Base-by-base conservation (phyloP, 2,113 vertebrate genomes). In the Uria lomvia region DNA sequence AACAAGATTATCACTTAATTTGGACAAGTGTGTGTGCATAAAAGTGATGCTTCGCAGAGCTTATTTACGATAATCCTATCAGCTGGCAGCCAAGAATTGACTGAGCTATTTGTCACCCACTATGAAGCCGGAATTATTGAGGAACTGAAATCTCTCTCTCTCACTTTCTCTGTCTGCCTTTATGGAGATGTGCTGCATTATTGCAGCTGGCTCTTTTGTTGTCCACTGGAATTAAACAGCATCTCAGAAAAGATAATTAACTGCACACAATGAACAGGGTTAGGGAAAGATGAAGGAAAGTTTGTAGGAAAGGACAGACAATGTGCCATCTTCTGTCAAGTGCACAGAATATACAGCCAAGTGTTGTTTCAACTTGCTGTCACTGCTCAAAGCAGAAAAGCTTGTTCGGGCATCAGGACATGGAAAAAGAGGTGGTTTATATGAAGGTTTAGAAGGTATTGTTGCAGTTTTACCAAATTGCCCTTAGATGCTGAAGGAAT, bases 1-100 rank as follows among this genome's bases (percentile, higher is more conserved):
- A 95, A 91, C 90, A 95, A 62, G 65, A 82, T 94, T 91, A 96
- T 90, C 79, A 92, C 86, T 96, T 94, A 55, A 97, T 94, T 95
- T 88, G 89, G 74, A 76, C 0, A 8, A 90, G 86, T 49, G 63
- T 50, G 24, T 77, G 53, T 77, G 78, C 79, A 86, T 90, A 80
- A 93, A 93, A 68, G 73, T 32, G 63, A 71, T 88, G 86, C 40
- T 84, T 91, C 4, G 1, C 60, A 90, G 95, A 95, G 62, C 38
- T 47, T 80, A 15, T 94, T 94, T 96, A 77, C 15, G n/a, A 88
- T 92, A 96, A 94, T 96, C 91, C 66, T 66, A 79, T 95, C 92
- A 90, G 67, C 89, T 65, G 38, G 65, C 85, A 95, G 73, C 72
- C 63, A 79, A 74, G 76, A 86, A 85, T 21, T 77, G 84, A 89